A percentile compares a stretch with the other conserved stretches of the same genome.
Conservation (phyloP, 2,888 invertebrate species). For the Psococerastis gibbosa region DNA sequence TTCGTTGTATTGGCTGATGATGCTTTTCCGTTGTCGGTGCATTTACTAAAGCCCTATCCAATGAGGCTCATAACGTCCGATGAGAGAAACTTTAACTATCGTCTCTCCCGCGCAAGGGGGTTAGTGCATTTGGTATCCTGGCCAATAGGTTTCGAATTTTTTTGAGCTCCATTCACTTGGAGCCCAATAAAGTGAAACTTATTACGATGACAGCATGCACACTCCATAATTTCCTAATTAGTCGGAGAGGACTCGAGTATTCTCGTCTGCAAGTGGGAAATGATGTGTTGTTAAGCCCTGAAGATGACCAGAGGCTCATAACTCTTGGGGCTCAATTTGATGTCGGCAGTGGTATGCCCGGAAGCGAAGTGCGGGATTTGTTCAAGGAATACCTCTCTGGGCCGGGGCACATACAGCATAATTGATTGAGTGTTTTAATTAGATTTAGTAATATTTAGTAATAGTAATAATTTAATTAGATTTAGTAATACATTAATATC, state of each 20-base stretch:
- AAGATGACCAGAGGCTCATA: no score
- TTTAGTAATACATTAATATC: no score
- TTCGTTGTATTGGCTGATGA: slow-evolving; percentile 14
- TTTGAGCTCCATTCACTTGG: slow-evolving; percentile 13
- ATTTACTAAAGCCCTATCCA: slow-evolving; percentile 13
- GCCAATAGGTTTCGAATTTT: slow-evolving; percentile 15
- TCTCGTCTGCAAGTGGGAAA: no score
- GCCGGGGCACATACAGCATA: no score
- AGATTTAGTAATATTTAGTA: no score
- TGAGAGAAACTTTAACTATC: slow-evolving; percentile 13
- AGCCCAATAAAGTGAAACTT: slow-evolving; percentile 13
- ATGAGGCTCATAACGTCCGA: slow-evolving; percentile 11
- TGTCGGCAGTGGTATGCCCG: no score
- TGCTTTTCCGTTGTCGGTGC: slow-evolving; percentile 12
- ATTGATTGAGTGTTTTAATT: no score
- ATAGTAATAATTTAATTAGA: no score
- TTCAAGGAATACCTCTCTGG: no score
- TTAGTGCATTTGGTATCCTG: slow-evolving; percentile 15
- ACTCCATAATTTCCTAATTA: slow-evolving; percentile 10
- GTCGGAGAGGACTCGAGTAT: not conserved
- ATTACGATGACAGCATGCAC: slow-evolving; percentile 10
- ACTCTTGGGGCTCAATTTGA: no score
- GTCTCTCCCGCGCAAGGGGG: slow-evolving; percentile 12
- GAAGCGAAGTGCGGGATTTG: no score
- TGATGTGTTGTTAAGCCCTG: no score